Evolutionary conservation across 2,888 invertebrate species (phyloP), one percentile per base, ranked within the genome.

Genomic region (Drosophila quinaria): DNA sequence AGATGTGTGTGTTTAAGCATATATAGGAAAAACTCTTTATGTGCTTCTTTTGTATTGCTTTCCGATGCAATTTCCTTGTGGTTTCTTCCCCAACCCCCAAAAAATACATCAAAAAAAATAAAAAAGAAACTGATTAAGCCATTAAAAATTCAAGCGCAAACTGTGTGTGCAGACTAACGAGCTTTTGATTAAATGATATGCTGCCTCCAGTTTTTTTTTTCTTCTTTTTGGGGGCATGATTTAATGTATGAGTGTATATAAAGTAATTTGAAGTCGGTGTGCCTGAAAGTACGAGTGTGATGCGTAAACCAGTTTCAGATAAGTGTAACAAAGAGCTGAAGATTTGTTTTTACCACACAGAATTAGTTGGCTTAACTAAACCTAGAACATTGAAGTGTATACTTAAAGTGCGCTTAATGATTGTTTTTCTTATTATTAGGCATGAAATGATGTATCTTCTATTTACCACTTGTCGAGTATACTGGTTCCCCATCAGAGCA

Each of bases 101-200:
- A 68, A 70, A 64, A 42, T 19, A 19, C 29, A 52, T 37, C 37
- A 55, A 58, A 55, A 58, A 35, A 47, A 50, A 35, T 35, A 31
- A 63, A 73, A 44, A 59, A 65, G 55, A 76, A 82, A 75, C 83
- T 83, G 83, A 81, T 81, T 83, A 83, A 83, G 69, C 83, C 78
- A 80, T 81, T 81, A 81, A 83, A 80, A 73, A 83, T 81, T 80
- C 78, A 82, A 80, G 74, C 81, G 64, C 76, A 82, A 82, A 80
- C 78, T 82, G 81, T 81, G 75, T 80, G 80, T 70, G 52, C 73
- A 80, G 83, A 67, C 83, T 82, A 82, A 82, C 81, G 80, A 83
- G 83, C 75, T 75, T 82, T 81, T 81, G 74, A 81, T 81, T 81
- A 82, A 81, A 80, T 81, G 81, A 80, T 75, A 62, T 69, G 63